Conservation (phyloP, 2,113 vertebrate species). For the Amphiprion ocellaris region DNA sequence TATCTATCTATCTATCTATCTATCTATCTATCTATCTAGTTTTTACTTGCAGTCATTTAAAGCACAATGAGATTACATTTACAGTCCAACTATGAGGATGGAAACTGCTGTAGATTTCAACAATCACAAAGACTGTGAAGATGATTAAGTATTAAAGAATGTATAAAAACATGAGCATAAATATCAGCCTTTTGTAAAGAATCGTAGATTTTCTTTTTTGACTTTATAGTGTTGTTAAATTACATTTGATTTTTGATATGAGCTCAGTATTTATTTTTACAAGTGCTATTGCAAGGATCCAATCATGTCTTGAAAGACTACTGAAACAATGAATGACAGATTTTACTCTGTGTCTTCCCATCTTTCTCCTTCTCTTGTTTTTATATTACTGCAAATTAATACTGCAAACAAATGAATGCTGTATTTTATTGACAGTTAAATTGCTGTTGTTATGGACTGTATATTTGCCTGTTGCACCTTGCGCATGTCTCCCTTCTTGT, state of each 20-base stretch:
- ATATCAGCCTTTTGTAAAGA: slow-evolving; percentile 14
- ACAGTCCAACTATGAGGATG: neutral
- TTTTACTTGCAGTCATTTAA: neutral
- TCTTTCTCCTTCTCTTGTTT: slow-evolving; percentile 12
- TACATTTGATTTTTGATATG: slow-evolving; percentile 53
- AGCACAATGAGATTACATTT: slow-evolving; percentile 40
- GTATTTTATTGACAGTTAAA: slow-evolving; percentile 44
- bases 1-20: slow-evolving; percentile 25
- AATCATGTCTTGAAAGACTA: slow-evolving; percentile 12
- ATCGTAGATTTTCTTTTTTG: slow-evolving; percentile 23
- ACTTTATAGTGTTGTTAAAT: slow-evolving; percentile 29
- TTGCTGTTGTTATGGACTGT: slow-evolving; percentile 20
- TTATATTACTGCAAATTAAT: slow-evolving; percentile 37
- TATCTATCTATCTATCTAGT: neutral
- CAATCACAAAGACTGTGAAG: slow-evolving; percentile 40
- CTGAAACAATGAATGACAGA: slow-evolving; percentile 30
- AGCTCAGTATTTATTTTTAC: slow-evolving; percentile 67
- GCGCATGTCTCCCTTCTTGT: slow-evolving; percentile 43
- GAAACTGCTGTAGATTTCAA: slow-evolving; percentile 39
- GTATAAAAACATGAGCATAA: slow-evolving; percentile 23
- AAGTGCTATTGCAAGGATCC: slow-evolving; percentile 17
- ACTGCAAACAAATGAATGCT: slow-evolving; percentile 39
- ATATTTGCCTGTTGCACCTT: slow-evolving; percentile 41
- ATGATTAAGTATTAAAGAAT: slow-evolving; percentile 62
- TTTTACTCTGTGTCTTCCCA: slow-evolving; percentile 22